Evolutionary conservation across 2,797 vertebrate species (phyloP).

Genomic region (Lithobates sylvaticus): DNA sequence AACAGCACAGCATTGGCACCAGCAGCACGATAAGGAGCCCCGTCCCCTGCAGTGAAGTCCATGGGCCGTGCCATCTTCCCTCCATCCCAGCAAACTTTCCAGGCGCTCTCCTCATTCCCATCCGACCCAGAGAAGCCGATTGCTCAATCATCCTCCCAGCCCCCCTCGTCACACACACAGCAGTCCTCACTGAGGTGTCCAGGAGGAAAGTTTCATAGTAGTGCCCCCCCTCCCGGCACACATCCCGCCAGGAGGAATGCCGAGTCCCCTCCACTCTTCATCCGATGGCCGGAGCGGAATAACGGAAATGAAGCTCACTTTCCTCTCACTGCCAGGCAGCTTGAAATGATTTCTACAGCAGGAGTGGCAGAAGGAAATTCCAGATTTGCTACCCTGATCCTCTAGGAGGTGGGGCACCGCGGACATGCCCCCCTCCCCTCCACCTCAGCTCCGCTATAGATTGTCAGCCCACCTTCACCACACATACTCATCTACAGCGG

Average conservation of each 20-base stretch:
- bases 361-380: constrained; percentile 84
- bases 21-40: constrained; percentile 70
- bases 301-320: constrained; percentile 48
- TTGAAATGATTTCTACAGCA: constrained; percentile 69
- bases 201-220: constrained; percentile 35
- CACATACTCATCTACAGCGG: too few species aligned
- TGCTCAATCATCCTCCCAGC: constrained; percentile 35
- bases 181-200: too few species aligned
- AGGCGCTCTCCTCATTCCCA: constrained; percentile 60
- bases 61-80: constrained; percentile 63
- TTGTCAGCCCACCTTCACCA: too few species aligned
- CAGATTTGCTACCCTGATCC: constrained; percentile 84
- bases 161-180: too few species aligned
- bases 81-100: constrained; percentile 62
- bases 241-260: neutral
- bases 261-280: neutral
- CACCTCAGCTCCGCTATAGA: neutral
- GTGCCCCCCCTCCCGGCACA: constrained; percentile 9
- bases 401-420: constrained; percentile 68
- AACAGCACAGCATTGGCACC: constrained; percentile 71
- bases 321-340: constrained; percentile 57
- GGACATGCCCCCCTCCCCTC: constrained; percentile 48
- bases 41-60: constrained; percentile 70
- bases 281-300: neutral
- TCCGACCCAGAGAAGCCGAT: constrained; percentile 63